Percentiles rank a stretch among this genome's conserved stretches.
These are phyloP conservation scores for Drosophila asahinai DNA, from an alignment of 1,140 invertebrate genomes.

Conservation along the genomic window DNA sequence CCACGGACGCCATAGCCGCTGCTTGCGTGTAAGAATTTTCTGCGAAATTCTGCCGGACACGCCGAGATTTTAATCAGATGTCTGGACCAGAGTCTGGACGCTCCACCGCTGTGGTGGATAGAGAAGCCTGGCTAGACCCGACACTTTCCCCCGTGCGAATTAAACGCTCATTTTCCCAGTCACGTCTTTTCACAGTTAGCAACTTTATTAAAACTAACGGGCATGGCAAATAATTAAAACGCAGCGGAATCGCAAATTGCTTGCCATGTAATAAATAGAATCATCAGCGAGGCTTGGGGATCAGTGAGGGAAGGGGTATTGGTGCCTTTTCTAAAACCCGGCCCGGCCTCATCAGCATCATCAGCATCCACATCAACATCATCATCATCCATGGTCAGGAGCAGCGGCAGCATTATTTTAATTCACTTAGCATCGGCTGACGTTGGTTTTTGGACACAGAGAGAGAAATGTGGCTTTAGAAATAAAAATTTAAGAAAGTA, in stretches of 20 bases:
- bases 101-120: background rate
- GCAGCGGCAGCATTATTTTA: constrained; percentile 71
- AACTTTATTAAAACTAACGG: constrained; percentile 83
- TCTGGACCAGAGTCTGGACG: constrained; percentile 34
- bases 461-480: too few species aligned
- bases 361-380: constrained; percentile 29
- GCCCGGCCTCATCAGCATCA: constrained; percentile 48
- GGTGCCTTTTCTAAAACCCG: background rate
- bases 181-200: constrained; percentile 82
- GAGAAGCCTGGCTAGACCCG: constrained; percentile 29
- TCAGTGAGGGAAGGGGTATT: constrained; percentile 22
- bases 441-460: constrained; percentile 53
- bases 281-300: constrained; percentile 60
- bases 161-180: constrained; percentile 76
- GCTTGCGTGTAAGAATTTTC: constrained; percentile 78
- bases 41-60: constrained; percentile 64
- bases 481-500: too few species aligned
- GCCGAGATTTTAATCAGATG: constrained; percentile 78
- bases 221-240: constrained; percentile 79
- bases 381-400: constrained; percentile 14
- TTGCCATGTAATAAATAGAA: constrained; percentile 79
- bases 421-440: constrained; percentile 75
- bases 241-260: constrained; percentile 77
- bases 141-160: constrained; percentile 77
- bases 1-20: constrained; percentile 17